Evolutionary conservation across 2,113 vertebrate species (phyloP).

Genomic region (Noturus placidus): DNA sequence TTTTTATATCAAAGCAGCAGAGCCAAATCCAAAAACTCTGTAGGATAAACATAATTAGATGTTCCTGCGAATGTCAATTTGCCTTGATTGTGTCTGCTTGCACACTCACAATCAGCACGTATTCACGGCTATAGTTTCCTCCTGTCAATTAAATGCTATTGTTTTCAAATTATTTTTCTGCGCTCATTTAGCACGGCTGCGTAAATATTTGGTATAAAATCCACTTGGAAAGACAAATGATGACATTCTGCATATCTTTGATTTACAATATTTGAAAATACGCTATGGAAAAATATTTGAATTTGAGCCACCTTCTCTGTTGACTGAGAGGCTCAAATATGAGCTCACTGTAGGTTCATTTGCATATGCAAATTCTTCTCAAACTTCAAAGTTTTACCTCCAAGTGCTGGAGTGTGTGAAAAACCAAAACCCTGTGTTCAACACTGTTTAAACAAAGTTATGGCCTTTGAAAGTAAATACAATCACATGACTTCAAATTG

Average conservation of each 20-base stretch:
- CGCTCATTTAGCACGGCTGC: slow-evolving; percentile 65
- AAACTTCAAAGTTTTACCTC: slow-evolving; percentile 7
- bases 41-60: slow-evolving; percentile 37
- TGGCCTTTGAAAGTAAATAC: background rate
- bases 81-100: slow-evolving; percentile 35
- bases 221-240: slow-evolving; percentile 34
- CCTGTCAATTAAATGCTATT: slow-evolving; percentile 59
- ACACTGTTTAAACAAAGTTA: background rate
- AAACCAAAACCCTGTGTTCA: background rate
- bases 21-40: slow-evolving; percentile 1
- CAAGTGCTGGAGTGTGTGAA: background rate
- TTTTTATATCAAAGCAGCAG: background rate
- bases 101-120: slow-evolving; percentile 30
- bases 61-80: slow-evolving; percentile 32
- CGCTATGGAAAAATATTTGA: slow-evolving; percentile 51
- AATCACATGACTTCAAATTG: background rate
- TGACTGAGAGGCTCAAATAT: slow-evolving; percentile 65
- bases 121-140: slow-evolving; percentile 27
- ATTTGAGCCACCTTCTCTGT: slow-evolving; percentile 69
- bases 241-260: slow-evolving; percentile 63
- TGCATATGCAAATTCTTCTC: slow-evolving; percentile 21
- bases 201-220: slow-evolving; percentile 60
- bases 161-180: slow-evolving; percentile 66
- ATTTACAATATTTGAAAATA: slow-evolving; percentile 5
- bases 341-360: slow-evolving; percentile 50